phyloP scores from a whole-genome alignment of 1,140 invertebrate genomes.

The Pristionchus pacificus region DNA sequence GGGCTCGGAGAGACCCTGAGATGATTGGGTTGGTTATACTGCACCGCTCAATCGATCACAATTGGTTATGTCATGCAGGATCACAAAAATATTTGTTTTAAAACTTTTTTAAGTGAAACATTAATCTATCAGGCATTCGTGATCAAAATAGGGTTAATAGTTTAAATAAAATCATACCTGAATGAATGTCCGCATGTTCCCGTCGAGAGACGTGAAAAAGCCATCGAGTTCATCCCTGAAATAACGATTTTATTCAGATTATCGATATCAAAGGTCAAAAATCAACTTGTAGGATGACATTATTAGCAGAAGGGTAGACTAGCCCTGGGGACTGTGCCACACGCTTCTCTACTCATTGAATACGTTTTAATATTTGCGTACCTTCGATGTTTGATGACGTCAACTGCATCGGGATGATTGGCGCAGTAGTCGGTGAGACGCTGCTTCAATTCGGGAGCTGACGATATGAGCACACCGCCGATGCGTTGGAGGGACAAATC shows the following conservation, averaged over 20 bases:
- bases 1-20: slow-evolving; percentile 85
- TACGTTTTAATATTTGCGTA: no score
- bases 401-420: slow-evolving; percentile 85
- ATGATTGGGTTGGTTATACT: slow-evolving; percentile 72
- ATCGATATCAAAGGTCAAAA: no score
- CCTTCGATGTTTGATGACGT: slow-evolving; percentile 83
- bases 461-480: neutral
- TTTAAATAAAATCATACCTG: slow-evolving; percentile 69
- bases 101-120: slow-evolving; percentile 41
- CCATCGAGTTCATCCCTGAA: no score
- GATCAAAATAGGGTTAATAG: no score
- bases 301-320: no score
- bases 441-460: slow-evolving; percentile 62
- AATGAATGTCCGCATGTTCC: slow-evolving; percentile 62
- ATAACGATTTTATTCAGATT: no score
- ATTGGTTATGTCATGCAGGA: slow-evolving; percentile 64
- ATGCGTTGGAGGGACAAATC: neutral
- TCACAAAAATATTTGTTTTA: slow-evolving; percentile 70
- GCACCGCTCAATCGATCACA: slow-evolving; percentile 29
- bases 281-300: no score
- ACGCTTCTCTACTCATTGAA: no score
- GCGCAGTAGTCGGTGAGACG: slow-evolving; percentile 82
- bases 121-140: no score
- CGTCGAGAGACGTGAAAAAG: neutral
- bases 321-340: no score